Percentiles rank a stretch among this genome's conserved stretches.
Conservation (phyloP, 2,797 vertebrate genomes). For the Eulemur rubriventer region DNA sequence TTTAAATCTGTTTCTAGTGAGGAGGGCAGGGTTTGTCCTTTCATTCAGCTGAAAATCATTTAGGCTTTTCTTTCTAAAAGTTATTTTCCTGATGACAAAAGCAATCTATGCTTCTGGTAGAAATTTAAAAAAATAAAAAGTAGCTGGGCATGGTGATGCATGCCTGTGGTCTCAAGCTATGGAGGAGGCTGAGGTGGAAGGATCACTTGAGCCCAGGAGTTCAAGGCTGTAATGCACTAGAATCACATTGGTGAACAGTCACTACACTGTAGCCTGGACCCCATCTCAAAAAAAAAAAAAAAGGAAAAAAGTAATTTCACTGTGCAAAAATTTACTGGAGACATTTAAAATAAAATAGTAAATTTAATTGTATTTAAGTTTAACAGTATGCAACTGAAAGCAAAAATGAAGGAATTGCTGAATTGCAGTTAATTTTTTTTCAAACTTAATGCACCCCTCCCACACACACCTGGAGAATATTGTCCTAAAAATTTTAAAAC, state of each 20-base stretch:
- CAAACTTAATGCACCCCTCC: not conserved
- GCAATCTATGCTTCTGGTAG: not conserved
- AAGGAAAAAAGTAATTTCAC: not conserved
- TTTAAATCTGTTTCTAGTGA: not conserved
- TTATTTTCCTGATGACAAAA: slow-evolving; percentile 20
- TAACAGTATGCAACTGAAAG: not conserved
- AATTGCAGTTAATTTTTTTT: not conserved
- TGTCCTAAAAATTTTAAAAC: not conserved
- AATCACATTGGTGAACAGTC: not conserved
- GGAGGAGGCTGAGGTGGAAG: not conserved
- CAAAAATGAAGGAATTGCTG: not conserved
- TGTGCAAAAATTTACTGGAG: not conserved
- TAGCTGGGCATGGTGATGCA: not conserved
- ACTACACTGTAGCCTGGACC: not conserved
- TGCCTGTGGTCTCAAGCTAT: not conserved
- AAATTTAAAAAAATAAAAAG: not conserved
- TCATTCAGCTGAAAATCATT: not conserved
- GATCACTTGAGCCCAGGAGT: not conserved
- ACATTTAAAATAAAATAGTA: slow-evolving; percentile 25
- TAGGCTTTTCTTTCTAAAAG: not conserved
- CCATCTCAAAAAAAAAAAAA: not conserved
- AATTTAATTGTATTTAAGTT: slow-evolving; percentile 43
- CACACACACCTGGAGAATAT: not conserved
- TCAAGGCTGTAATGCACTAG: not conserved
- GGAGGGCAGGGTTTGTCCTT: not conserved